Conservation (phyloP, 2,888 invertebrate species). For the Ditula angustiorana region DNA sequence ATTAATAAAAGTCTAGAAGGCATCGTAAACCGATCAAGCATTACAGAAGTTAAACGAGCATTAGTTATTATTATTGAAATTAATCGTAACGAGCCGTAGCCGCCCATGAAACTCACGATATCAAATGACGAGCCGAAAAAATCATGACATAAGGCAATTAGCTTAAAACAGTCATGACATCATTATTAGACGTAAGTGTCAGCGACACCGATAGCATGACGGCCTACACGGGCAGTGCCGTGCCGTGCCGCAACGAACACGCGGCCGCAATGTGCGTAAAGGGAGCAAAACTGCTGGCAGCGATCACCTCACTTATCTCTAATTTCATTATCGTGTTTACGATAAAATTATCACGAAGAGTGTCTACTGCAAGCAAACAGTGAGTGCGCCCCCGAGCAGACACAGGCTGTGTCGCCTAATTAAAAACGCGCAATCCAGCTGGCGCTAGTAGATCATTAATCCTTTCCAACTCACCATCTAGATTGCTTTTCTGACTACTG, state of each 20-base stretch:
- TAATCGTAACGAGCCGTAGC: conserved; percentile 57
- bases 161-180: conserved; percentile 63
- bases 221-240: not conserved
- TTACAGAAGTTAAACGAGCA: conserved; percentile 40
- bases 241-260: conserved; percentile 14
- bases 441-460: conserved; percentile 51
- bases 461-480: conserved; percentile 53
- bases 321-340: conserved; percentile 56
- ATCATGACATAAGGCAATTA: conserved; percentile 65
- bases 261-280: conserved; percentile 11
- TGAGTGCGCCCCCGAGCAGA: conserved; percentile 30
- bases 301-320: conserved; percentile 56
- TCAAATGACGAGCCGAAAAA: conserved; percentile 63
- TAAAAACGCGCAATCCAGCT: conserved; percentile 45
- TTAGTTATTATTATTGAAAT: conserved; percentile 40
- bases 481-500: conserved; percentile 50
- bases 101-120: conserved; percentile 53
- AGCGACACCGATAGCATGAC: not conserved
- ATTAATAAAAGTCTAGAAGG: conserved; percentile 39
- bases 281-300: conserved; percentile 41
- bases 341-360: conserved; percentile 53
- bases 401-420: conserved; percentile 48
- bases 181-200: conserved; percentile 53
- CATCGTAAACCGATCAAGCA: conserved; percentile 34
- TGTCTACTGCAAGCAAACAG: conserved; percentile 45